Percentiles rank a stretch among this genome's conserved stretches.
phyloP scores from a whole-genome alignment of 2,113 vertebrate genomes.

The Aplodontia rufa region DNA sequence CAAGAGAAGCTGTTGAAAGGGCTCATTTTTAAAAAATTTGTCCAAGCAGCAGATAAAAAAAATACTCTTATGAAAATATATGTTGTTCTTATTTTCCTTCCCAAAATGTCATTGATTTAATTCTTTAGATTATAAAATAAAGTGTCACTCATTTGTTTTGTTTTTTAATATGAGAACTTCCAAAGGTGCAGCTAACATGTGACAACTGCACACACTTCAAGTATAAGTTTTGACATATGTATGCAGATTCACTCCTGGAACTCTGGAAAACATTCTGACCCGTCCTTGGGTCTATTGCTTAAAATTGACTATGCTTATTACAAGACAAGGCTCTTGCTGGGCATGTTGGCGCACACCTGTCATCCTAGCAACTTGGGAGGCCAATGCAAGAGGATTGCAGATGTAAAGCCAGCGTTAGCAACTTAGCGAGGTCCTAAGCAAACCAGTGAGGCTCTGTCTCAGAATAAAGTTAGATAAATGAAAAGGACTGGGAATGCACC shows the following conservation, averaged over 20 bases:
- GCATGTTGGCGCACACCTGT: no score
- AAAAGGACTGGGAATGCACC: no score
- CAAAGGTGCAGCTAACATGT: not conserved
- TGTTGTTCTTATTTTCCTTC: not conserved
- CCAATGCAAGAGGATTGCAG: no score
- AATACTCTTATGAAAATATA: not conserved
- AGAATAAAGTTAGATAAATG: no score
- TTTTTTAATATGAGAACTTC: not conserved
- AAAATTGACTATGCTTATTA: not conserved
- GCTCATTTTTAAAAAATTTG: not conserved
- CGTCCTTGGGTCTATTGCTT: not conserved
- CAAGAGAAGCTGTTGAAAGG: not conserved
- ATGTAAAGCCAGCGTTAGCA: no score
- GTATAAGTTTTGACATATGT: not conserved
- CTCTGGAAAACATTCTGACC: not conserved
- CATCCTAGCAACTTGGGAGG: no score
- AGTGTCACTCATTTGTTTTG: not conserved
- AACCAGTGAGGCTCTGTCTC: no score
- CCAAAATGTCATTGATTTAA: not conserved
- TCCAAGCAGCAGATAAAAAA: not conserved
- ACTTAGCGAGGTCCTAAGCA: no score
- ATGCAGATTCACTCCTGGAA: not conserved
- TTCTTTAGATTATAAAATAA: not conserved
- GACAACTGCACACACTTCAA: not conserved
- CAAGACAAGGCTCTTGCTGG: not conserved